phyloP scores from a whole-genome alignment of 2,888 invertebrate genomes.

The Lamellibrachia satsuma region DNA sequence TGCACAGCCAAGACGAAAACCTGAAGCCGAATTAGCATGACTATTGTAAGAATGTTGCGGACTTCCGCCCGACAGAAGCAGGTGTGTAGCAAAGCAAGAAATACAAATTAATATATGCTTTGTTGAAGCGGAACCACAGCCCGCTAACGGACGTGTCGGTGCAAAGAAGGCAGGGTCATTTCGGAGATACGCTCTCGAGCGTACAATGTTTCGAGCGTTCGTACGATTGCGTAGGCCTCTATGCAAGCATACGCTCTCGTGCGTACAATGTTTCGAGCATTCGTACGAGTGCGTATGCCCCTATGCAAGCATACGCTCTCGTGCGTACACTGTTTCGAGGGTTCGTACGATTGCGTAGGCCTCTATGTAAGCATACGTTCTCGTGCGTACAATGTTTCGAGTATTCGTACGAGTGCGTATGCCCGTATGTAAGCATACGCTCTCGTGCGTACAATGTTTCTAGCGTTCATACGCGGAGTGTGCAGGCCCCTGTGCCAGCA shows the following conservation, averaged over 20 bases:
- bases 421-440: not conserved
- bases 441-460: not conserved
- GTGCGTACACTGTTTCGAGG: not conserved
- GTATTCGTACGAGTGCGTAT: not conserved
- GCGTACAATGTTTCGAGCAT: too few relatives aligned
- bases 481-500: not conserved
- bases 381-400: not conserved
- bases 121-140: not conserved
- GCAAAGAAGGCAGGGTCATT: not conserved
- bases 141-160: not conserved
- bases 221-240: not conserved
- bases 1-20: not conserved
- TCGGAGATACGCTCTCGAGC: not conserved
- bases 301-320: too few relatives aligned
- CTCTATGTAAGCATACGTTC: not conserved
- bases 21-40: conserved; percentile 6
- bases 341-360: not conserved
- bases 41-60: not conserved
- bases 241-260: too few relatives aligned
- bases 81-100: not conserved
- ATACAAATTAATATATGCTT: not conserved
- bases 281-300: too few relatives aligned
- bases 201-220: not conserved
- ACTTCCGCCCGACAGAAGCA: not conserved
- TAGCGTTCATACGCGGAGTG: not conserved